Conservation (phyloP, 2,113 vertebrate species). For the Platysternon megacephalum region DNA sequence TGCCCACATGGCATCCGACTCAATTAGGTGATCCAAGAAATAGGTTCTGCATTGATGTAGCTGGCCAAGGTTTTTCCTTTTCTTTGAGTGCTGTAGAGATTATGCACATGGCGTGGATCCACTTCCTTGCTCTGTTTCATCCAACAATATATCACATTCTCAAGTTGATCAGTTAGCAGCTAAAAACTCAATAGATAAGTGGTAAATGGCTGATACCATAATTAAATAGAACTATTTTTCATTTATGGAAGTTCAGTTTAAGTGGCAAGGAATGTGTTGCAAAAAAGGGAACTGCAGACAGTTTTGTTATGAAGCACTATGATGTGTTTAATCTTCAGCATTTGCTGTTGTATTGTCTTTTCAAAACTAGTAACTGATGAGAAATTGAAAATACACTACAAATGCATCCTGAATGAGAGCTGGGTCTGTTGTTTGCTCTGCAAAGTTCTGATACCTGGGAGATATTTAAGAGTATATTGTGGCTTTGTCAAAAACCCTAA, state of each 20-base stretch:
- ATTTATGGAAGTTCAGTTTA: not conserved
- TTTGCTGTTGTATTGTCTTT: no score
- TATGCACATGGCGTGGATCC: not conserved
- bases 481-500: no score
- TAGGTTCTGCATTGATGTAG: not conserved
- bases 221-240: not conserved
- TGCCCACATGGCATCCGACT: not conserved
- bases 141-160: not conserved
- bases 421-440: no score
- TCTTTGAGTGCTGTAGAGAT: not conserved
- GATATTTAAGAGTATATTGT: no score
- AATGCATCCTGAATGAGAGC: no score
- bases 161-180: not conserved
- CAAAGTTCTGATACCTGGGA: no score
- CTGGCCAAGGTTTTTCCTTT: not conserved
- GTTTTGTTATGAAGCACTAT: not conserved
- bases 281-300: accelerated
- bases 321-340: no score
- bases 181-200: not conserved
- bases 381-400: no score
- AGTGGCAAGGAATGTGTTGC: not conserved
- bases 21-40: not conserved
- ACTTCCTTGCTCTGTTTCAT: not conserved
- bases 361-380: no score
- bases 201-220: no score